These are phyloP conservation scores for Physella acuta DNA, from an alignment of 1,140 invertebrate species.

Conservation along the genomic window DNA sequence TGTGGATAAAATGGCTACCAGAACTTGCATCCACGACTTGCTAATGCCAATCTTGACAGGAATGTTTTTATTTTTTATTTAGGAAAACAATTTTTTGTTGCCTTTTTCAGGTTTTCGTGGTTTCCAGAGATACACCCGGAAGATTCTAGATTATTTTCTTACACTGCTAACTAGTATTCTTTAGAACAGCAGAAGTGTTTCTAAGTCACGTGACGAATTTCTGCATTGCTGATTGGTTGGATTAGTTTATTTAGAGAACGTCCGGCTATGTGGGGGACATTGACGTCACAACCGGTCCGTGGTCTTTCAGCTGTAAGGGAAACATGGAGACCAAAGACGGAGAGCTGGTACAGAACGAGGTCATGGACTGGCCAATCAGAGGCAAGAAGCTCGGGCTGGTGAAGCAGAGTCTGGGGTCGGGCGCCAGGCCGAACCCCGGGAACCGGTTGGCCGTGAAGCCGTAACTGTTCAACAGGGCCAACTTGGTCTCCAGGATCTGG, in stretches of 20 bases:
- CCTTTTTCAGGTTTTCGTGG: too few species aligned
- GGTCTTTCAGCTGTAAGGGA: conserved; percentile 4
- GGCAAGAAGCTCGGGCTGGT: conserved; percentile 8
- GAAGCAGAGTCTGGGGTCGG: conserved; percentile 15
- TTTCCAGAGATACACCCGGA: too few species aligned
- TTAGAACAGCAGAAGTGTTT: too few species aligned
- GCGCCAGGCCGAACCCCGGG: neutral
- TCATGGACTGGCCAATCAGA: conserved; percentile 12
- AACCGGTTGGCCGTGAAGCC: neutral
- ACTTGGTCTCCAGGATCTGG: conserved; percentile 19
- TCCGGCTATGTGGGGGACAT: neutral
- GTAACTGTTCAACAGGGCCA: conserved; percentile 14
- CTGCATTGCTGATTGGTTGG: too few species aligned
- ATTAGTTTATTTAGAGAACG: neutral
- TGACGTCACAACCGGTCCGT: neutral
- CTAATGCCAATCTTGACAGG: too few species aligned
- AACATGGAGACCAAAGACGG: neutral
- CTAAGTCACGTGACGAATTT: too few species aligned
- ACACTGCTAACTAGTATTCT: too few species aligned
- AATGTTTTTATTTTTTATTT: too few species aligned
- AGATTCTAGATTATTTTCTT: too few species aligned
- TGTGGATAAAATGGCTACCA: too few species aligned
- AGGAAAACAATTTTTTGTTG: too few species aligned
- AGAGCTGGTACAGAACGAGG: neutral
- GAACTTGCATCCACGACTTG: too few species aligned